Percentiles rank a stretch among this genome's conserved stretches.
These are phyloP conservation scores for Tipula lateralis DNA, from an alignment of 2,888 invertebrate species.

Conservation along the genomic window DNA sequence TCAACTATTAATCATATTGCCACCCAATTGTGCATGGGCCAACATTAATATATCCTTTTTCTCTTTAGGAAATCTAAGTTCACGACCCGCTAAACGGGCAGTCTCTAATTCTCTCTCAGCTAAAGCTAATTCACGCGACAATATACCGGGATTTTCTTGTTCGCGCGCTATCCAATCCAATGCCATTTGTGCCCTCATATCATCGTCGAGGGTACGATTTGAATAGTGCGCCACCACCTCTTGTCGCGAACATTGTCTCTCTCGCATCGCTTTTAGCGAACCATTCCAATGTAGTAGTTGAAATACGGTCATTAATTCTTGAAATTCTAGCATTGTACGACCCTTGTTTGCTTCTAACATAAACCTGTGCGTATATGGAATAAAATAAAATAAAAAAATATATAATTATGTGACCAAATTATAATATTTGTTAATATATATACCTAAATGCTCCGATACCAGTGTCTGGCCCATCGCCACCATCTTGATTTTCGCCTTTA, in stretches of 20 bases:
- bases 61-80: conserved; percentile 90
- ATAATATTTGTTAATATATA: conserved; percentile 31
- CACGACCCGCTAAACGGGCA: conserved; percentile 81
- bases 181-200: conserved; percentile 95
- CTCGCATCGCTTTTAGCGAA: conserved; percentile 91
- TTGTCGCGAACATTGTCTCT: conserved; percentile 88
- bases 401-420: background rate
- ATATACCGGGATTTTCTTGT: conserved; percentile 68
- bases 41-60: conserved; percentile 90
- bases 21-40: conserved; percentile 75
- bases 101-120: conserved; percentile 83
- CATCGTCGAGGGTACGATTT: conserved; percentile 85
- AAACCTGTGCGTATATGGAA: conserved; percentile 51
- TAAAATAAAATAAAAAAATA: conserved; percentile 31
- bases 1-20: conserved; percentile 38
- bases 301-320: conserved; percentile 96
- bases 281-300: conserved; percentile 96
- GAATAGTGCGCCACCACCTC: conserved; percentile 92
- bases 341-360: conserved; percentile 80
- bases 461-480: conserved; percentile 63
- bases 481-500: conserved; percentile 60
- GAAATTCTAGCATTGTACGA: conserved; percentile 92
- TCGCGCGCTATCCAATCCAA: conserved; percentile 87
- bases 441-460: conserved; percentile 67
- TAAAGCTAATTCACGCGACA: conserved; percentile 73